Base-by-base conservation (phyloP, 2,888 invertebrate species). In the Penaeus monodon region DNA sequence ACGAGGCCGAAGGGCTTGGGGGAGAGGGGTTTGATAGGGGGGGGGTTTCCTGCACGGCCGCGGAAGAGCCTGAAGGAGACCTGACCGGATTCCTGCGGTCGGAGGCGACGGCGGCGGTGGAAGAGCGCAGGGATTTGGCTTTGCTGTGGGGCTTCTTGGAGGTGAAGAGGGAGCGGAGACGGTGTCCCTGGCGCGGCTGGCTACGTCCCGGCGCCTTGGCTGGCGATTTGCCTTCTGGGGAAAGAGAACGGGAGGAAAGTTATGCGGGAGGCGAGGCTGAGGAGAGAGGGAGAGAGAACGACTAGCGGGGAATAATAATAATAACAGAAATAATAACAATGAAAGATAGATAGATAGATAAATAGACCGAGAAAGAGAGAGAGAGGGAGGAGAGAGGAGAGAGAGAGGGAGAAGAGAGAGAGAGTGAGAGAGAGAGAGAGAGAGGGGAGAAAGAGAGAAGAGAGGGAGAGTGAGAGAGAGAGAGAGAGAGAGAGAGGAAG, bases 81-180 rank as follows among this genome's bases (percentile, higher is more conserved):
- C 24, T 44, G 20, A 49, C 27, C 63, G 77, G 77, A 27, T 49
- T 57, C n/a, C 77, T 77, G 17, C 77, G 49, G 20, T 77, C 77
- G 10, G 77, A 77, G 27, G 57, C 24, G 17, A 27, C 49, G 20
- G 57, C 49, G 27, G 57, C 49, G 27, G 57, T 63, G 29, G 77
- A 77, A 38, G 44, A 57, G 29, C 77, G 77, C 57, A 27, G 27
- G 24, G 57, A 63, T 38, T 49, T 68, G 27, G 66, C 27, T 81
- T 38, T 81, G 29, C 66, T 44, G 20, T 66, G 49, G 44, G 44
- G 44, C 44, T 65, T 81, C 68, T 44, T 81, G 81, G 49, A 66
- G 66, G 66, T 65, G 7, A 81, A 81, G 66, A 81, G 66, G 24
- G 81, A 81, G 20, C n/a, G 49, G 6, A 77, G 77, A 10, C 77